Percentiles rank a stretch among this genome's conserved stretches.
Evolutionary conservation across 2,888 invertebrate species (phyloP).

Genomic region (Holacanthella duospinosa): DNA sequence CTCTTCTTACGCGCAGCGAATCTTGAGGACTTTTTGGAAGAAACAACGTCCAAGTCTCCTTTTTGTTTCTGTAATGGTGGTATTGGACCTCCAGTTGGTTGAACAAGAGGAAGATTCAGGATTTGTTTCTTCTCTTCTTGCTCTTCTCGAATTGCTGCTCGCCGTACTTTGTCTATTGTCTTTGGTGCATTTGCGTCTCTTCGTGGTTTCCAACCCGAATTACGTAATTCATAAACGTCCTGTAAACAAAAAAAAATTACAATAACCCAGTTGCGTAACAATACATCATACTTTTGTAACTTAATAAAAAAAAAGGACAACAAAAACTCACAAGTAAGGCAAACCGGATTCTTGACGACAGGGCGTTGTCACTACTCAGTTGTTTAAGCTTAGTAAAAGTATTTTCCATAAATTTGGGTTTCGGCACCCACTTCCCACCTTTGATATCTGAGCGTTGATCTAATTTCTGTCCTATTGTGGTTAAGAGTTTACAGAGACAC

Average conservation of each 20-base stretch:
- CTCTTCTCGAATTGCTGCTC: conserved; percentile 69
- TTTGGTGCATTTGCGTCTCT: conserved; percentile 80
- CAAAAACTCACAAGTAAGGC: conserved; percentile 30
- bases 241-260: too few species aligned
- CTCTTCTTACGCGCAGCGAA: conserved; percentile 24
- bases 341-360: conserved; percentile 52
- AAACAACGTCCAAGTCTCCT: conserved; percentile 43
- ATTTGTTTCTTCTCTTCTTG: conserved; percentile 40
- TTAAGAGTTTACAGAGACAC: conserved; percentile 80
- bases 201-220: conserved; percentile 72
- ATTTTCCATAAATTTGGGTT: conserved; percentile 41
- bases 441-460: conserved; percentile 44
- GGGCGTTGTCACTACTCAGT: conserved; percentile 40
- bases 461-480: conserved; percentile 79
- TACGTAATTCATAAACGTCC: conserved; percentile 80
- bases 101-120: conserved; percentile 24
- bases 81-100: conserved; percentile 12
- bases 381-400: conserved; percentile 57
- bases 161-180: conserved; percentile 86
- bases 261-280: too few species aligned
- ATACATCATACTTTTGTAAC: too few species aligned
- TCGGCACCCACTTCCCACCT: conserved; percentile 29
- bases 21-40: conserved; percentile 30
- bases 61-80: conserved; percentile 34
- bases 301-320: too few species aligned